Percentiles rank a stretch among this genome's conserved stretches.
Conservation (phyloP, 2,797 vertebrate species). For the Syndactyla subalaris region DNA sequence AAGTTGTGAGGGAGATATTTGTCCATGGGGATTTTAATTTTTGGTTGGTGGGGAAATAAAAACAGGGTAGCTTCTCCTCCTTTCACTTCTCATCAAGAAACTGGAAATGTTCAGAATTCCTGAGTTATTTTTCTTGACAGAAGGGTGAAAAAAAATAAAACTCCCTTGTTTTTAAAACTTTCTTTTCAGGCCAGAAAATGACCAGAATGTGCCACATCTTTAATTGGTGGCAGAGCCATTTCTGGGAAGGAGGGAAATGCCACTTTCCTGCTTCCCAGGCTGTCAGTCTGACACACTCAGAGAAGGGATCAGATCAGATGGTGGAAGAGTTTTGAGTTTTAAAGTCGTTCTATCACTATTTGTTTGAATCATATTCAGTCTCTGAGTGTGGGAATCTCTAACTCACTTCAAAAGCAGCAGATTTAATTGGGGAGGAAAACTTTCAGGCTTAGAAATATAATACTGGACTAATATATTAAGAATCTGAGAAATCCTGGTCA, state of each 20-base stretch:
- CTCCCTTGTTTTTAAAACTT: rapidly evolving
- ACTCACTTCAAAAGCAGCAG: background rate
- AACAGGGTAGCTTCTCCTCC: background rate
- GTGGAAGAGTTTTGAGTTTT: background rate
- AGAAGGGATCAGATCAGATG: background rate
- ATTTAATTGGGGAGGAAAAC: background rate
- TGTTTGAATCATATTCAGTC: background rate
- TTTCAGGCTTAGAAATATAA: background rate
- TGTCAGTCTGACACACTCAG: background rate
- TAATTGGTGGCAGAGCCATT: background rate
- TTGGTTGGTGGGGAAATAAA: background rate
- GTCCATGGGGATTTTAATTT: background rate
- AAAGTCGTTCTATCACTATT: background rate
- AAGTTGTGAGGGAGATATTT: background rate
- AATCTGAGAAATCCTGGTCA: background rate
- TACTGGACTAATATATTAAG: background rate
- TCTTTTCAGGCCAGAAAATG: background rate
- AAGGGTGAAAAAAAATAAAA: background rate
- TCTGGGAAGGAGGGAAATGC: background rate
- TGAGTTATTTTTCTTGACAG: background rate
- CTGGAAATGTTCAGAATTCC: background rate
- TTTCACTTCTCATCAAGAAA: background rate
- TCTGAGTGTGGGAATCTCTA: background rate
- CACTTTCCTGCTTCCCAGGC: background rate
- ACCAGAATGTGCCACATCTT: background rate